phyloP scores from a whole-genome alignment of 1,140 invertebrate species.

The Cotesia glomerata region DNA sequence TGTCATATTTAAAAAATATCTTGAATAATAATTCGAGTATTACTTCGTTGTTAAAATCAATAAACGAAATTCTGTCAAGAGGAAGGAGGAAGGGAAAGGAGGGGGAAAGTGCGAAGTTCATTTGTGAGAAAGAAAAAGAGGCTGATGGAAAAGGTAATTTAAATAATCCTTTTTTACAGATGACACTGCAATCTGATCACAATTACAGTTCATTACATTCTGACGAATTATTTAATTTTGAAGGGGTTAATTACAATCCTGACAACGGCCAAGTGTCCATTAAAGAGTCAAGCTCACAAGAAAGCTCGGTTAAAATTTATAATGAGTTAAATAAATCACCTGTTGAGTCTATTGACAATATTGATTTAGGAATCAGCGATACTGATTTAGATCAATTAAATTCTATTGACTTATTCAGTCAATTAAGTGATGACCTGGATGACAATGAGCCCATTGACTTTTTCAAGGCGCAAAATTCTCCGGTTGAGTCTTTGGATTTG shows the following conservation, averaged over 20 bases:
- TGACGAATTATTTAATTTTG: constrained; percentile 26
- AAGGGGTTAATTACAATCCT: constrained; percentile 13
- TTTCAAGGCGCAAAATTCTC: constrained; percentile 2
- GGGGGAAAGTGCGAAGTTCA: neutral
- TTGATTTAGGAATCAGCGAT: neutral
- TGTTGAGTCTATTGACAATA: constrained; percentile 2
- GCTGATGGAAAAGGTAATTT: neutral
- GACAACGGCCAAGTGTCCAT: neutral
- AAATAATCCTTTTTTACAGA: neutral
- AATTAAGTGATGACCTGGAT: constrained; percentile 11
- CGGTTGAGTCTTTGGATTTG: constrained; percentile 26
- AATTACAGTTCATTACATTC: neutral
- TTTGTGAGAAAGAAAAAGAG: neutral
- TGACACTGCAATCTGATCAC: constrained; percentile 5
- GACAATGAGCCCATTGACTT: constrained; percentile 30
- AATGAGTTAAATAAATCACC: neutral
- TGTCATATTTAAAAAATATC: constrained; percentile 63
- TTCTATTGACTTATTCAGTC: neutral
- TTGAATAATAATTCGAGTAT: constrained; percentile 64
- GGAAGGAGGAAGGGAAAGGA: neutral
- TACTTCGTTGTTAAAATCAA: constrained; percentile 56
- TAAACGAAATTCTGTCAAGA: constrained; percentile 44
- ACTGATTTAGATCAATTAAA: neutral
- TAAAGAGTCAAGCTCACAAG: neutral
- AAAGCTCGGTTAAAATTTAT: too few species aligned